Base-by-base conservation (phyloP, 2,113 vertebrate species). In the Romanogobio albipinnatus region DNA sequence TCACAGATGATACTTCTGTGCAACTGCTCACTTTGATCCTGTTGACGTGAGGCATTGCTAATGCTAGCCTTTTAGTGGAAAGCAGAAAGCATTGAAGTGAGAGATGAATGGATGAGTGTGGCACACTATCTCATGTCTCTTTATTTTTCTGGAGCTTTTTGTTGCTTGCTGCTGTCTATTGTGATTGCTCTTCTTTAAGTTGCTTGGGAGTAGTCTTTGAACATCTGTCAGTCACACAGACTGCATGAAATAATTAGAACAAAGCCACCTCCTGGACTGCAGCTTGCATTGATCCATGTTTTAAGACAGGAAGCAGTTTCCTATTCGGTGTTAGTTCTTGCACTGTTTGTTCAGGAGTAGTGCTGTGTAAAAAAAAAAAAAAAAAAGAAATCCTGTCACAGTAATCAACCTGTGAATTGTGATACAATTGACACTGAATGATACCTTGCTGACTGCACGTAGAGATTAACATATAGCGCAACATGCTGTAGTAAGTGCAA, bases 21-120 rank as follows among this genome's bases (percentile, higher is more conserved):
- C 47, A 76, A 84, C 76, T 81, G 81, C 68, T 45, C 56, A 81
- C 87, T 88, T 88, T 88, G 87, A 88, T 88, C 85, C 76, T 24
- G 43, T n/a, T 7, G 15, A 68, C 45, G 61, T 68, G 79, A 51
- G 79, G 17, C 79, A 15, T 81, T 81, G 62, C 79, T 81, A 81
- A 81, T 81, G 79, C 79, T 81, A 68, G 45, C 79, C 79, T 81
- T 81, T 81, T 51, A 81, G 79, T 81, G 45, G 36, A 82, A 71
- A 56, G 75, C 76, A 76, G 81, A 76, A 61, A 81, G 87, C 84
- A 78, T 88, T 86, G 84, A 86, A 86, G 87, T 84, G 70, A 86
- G 39, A 71, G 75, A 88, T 86, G 76, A 88, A 88, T 85, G 58
- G 76, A 86, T 24, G 53, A 86, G 76, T 84, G 81, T 17, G 19